Evolutionary conservation across 2,797 vertebrate genomes (phyloP).

Genomic region (Bothrops alternatus): DNA sequence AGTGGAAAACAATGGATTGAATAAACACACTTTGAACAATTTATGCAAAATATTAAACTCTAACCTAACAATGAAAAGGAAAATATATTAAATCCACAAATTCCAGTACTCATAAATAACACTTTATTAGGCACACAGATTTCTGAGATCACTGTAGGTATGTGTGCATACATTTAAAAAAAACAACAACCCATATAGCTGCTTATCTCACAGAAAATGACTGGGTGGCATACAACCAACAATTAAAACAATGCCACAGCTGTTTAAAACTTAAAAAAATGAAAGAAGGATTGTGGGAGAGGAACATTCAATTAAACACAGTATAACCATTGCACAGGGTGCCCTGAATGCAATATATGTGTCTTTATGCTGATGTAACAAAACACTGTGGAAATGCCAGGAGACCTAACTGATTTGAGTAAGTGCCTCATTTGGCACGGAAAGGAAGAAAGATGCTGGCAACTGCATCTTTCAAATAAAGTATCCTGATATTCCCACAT

Average conservation of each 20-base stretch:
- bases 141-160: not conserved
- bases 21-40: not conserved
- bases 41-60: not conserved
- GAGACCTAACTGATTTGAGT: not conserved
- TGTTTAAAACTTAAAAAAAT: not conserved
- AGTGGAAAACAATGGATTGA: not conserved
- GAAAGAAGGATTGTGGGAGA: not conserved
- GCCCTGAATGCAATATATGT: not conserved
- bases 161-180: not conserved
- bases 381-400: not conserved
- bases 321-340: not conserved
- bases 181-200: not conserved
- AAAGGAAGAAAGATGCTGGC: not conserved
- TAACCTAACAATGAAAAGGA: not conserved
- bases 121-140: not conserved
- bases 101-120: not conserved
- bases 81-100: not conserved
- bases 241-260: not conserved
- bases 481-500: not conserved
- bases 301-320: not conserved
- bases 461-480: not conserved
- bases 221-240: not conserved
- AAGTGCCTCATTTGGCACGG: not conserved
- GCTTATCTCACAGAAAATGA: not conserved
- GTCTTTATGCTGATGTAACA: not conserved